Evolutionary conservation across 2,888 invertebrate species (phyloP).

Genomic region (Hirtodrosophila duncani): DNA sequence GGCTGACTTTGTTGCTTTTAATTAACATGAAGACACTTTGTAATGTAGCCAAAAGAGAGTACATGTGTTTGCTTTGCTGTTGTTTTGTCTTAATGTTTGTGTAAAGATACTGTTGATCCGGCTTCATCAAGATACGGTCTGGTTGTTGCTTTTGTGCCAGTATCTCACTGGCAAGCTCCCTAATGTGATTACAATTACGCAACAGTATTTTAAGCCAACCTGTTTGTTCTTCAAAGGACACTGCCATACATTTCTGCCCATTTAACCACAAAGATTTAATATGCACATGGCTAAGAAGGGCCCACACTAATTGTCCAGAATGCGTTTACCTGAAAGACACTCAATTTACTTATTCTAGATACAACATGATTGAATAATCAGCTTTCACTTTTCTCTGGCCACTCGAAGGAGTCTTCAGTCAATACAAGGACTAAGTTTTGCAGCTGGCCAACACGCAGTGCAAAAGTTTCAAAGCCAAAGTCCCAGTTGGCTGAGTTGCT

Average conservation of each 20-base stretch:
- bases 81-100: conserved; percentile 24
- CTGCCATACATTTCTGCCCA: no score
- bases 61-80: conserved; percentile 51
- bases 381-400: no score
- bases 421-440: no score
- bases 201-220: conserved; percentile 18
- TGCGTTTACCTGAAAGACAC: no score
- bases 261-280: no score
- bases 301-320: no score
- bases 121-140: background rate
- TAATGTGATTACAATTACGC: conserved; percentile 34
- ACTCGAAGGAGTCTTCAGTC: no score
- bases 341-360: no score
- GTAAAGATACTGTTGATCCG: background rate
- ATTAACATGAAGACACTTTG: conserved; percentile 64
- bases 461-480: conserved; percentile 15
- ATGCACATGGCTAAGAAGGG: no score
- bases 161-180: conserved; percentile 10
- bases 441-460: conserved; percentile 28
- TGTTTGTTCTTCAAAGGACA: no score
- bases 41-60: conserved; percentile 51
- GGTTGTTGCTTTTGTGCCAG: conserved; percentile 7
- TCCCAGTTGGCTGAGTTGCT: conserved; percentile 34
- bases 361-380: no score
- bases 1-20: conserved; percentile 51